phyloP scores from a whole-genome alignment of 92 coral and sea anemone genomes.

The Galaxea fascicularis region DNA sequence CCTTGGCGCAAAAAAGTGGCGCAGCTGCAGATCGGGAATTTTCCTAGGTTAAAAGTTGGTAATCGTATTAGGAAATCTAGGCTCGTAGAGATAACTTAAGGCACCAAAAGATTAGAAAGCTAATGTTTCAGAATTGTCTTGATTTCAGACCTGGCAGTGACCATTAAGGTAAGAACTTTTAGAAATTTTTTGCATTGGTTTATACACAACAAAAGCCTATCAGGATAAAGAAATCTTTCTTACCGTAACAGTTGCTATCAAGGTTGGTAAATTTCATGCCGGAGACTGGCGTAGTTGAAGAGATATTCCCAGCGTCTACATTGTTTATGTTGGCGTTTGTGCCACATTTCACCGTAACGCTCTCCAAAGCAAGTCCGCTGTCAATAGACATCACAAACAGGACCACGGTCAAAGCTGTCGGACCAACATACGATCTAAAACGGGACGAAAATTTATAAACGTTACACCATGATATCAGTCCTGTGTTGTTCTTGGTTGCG shows the following conservation, averaged over 20 bases:
- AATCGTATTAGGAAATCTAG: no score
- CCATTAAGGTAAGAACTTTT: no score
- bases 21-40: no score
- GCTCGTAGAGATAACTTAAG: no score
- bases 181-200: neutral
- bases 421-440: neutral
- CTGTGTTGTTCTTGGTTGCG: no score
- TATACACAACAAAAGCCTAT: neutral
- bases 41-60: no score
- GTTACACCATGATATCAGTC: no score
- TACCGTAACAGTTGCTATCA: constrained; percentile 5
- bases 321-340: constrained; percentile 6
- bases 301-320: constrained; percentile 3
- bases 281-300: neutral
- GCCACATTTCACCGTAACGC: constrained; percentile 14
- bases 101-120: no score
- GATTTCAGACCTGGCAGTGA: no score
- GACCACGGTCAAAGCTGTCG: neutral
- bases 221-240: neutral
- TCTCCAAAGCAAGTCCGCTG: neutral
- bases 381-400: neutral
- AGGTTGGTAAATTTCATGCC: constrained; percentile 1
- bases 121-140: no score
- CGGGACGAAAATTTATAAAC: neutral
- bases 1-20: no score